A percentile compares a stretch with the other conserved stretches of the same genome.
Conservation (phyloP, 2,113 vertebrate genomes). For the Furnarius figulus region DNA sequence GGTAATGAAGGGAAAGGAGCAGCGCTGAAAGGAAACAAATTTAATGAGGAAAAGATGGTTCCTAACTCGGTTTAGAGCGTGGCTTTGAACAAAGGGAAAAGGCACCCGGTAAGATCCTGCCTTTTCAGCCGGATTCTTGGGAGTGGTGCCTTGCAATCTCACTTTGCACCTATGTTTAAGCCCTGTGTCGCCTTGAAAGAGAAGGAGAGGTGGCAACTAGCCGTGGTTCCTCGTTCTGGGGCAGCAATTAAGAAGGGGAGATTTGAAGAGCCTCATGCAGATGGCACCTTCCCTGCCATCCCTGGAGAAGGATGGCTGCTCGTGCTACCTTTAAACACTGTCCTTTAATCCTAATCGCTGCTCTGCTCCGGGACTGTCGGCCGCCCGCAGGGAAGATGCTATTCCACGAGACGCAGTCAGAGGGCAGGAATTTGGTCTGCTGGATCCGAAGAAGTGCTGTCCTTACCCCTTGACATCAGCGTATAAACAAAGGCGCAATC, state of each 20-base stretch:
- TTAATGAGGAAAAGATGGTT: constrained; percentile 5
- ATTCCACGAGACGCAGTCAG: neutral
- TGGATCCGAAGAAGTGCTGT: neutral
- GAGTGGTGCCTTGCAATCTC: neutral
- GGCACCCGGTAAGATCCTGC: neutral
- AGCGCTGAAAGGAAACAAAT: neutral
- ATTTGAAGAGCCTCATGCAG: neutral
- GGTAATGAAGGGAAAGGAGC: constrained; percentile 7
- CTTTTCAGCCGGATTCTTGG: neutral
- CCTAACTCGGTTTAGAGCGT: neutral
- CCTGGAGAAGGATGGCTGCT: neutral
- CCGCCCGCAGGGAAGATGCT: neutral
- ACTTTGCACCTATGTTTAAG: neutral
- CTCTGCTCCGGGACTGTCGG: neutral
- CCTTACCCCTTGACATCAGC: neutral
- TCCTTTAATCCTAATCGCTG: neutral
- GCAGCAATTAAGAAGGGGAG: neutral
- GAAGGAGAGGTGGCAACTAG: neutral
- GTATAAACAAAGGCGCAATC: neutral
- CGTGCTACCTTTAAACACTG: neutral
- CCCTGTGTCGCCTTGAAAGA: accelerated
- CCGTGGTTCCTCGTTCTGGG: neutral
- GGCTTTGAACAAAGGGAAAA: neutral
- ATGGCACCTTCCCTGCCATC: neutral
- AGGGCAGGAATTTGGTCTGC: constrained; percentile 9